A percentile compares a stretch with the other conserved stretches of the same genome.
Conservation (phyloP, 2,797 vertebrate species). For the Anas flavirostris region DNA sequence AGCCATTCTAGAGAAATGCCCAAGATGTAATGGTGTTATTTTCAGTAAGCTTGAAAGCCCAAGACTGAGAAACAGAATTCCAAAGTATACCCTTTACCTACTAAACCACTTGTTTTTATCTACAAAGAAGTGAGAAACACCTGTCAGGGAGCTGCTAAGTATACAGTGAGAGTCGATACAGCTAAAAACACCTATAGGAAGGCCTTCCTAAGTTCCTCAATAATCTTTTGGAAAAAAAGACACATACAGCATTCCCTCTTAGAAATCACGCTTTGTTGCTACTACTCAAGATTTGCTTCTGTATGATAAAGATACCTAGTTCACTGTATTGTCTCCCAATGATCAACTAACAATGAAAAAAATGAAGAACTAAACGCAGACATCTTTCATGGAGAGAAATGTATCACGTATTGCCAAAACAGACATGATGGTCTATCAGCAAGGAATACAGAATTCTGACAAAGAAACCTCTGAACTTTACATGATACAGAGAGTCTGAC, state of each 20-base stretch:
- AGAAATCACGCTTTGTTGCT: not conserved
- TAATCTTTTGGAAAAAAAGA: not conserved
- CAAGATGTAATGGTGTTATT: not conserved
- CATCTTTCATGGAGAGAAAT: not conserved
- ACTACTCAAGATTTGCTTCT: not conserved
- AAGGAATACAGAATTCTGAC: not conserved
- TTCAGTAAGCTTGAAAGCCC: not conserved
- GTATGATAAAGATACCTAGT: not conserved
- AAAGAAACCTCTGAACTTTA: not conserved
- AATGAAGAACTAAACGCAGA: not conserved
- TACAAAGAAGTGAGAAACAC: not conserved
- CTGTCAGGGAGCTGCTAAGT: not conserved
- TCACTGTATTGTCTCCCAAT: not conserved
- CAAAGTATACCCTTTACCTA: not conserved
- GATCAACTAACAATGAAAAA: not conserved
- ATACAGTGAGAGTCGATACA: not conserved
- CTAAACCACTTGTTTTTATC: not conserved
- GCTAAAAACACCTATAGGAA: not conserved
- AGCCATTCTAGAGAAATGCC: not conserved
- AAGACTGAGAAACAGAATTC: not conserved
- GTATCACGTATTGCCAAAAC: not conserved
- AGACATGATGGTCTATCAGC: not conserved
- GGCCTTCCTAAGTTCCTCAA: not conserved
- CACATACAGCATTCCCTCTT: not conserved
- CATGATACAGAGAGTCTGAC: not conserved